Base-by-base conservation (phyloP, 2,888 invertebrate species). In the Calephelis perditalis region DNA sequence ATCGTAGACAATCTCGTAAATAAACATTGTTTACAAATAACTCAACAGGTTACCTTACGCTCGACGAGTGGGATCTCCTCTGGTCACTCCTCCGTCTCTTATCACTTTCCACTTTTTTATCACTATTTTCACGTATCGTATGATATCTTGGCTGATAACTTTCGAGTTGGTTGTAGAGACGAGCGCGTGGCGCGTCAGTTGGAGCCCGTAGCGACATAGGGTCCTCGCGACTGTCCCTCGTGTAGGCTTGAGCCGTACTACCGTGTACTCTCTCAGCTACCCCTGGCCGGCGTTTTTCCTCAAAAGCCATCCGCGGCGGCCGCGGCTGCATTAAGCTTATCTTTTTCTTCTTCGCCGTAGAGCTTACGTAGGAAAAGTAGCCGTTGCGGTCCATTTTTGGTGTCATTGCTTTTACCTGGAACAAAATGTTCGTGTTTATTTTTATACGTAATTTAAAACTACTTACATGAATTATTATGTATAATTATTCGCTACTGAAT, bases 301-400 rank as follows among this genome's bases (percentile, higher is more conserved):
- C 88, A 72, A 88, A 89, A 62, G 90, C 89, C 65, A 85, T 81
- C 71, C 86, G 78, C 65, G 91, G 91, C 65, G 90, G 86, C 70
- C 81, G 83, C 7, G 89, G 82, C 67, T 90, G 90, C 91, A 91
- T 91, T 67, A 91, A 73, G 72, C 82, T 90, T 68, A 91, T 88
- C 75, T 88, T 91, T 77, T 91, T 91, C 78, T 91, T 91, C 75
- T 91, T 91, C n/a, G 91, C 91, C 5, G 90, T 89, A 2, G 90
- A 81, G 8, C 87, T 71, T 47, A 86, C 84, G 81, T 88, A 88
- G 79, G 82, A 89, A 73, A 91, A 91, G 72, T 89, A 91, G 54
- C 91, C 91, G 71, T 86, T 90, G 63, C 82, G 80, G 70, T 91
- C 91, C 89, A 91, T 87, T 77, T 83, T 89, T 35, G 91, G 91